Conservation (phyloP, 2,797 vertebrate genomes). For the Oreonectes daqikongensis region DNA sequence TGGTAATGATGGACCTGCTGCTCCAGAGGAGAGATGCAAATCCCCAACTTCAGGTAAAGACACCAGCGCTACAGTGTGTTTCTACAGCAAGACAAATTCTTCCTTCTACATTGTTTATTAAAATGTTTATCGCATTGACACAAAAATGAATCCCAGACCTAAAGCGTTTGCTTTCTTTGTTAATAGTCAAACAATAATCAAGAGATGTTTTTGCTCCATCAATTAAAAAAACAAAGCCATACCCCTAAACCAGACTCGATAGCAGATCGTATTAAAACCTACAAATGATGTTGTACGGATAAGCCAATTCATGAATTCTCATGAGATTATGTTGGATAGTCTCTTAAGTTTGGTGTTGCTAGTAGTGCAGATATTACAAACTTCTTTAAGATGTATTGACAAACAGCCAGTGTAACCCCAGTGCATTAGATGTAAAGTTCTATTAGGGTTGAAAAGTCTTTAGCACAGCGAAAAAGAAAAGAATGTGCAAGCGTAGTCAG, state of each 20-base stretch:
- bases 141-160: too few species aligned
- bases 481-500: slow-evolving; percentile 2
- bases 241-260: too few species aligned
- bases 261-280: too few species aligned
- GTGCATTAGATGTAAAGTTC: slow-evolving; percentile 13
- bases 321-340: too few species aligned
- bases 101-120: not conserved
- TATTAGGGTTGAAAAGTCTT: slow-evolving; percentile 17
- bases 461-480: slow-evolving; percentile 26
- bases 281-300: too few species aligned
- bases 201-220: too few species aligned
- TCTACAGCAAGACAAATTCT: not conserved
- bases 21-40: slow-evolving; percentile 93
- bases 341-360: not conserved
- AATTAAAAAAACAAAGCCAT: not conserved
- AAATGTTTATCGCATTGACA: too few species aligned
- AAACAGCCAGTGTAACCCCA: not conserved
- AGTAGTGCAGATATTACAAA: not conserved
- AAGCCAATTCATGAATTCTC: too few species aligned
- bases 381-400: slow-evolving; percentile 10
- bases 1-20: slow-evolving; percentile 82
- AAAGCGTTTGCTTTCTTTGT: not conserved
- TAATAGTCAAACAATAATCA: not conserved
- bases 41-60: slow-evolving; percentile 94
- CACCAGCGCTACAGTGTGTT: not conserved